Base-by-base conservation (phyloP, 1,140 invertebrate species). In the Mesaphorura yosii region DNA sequence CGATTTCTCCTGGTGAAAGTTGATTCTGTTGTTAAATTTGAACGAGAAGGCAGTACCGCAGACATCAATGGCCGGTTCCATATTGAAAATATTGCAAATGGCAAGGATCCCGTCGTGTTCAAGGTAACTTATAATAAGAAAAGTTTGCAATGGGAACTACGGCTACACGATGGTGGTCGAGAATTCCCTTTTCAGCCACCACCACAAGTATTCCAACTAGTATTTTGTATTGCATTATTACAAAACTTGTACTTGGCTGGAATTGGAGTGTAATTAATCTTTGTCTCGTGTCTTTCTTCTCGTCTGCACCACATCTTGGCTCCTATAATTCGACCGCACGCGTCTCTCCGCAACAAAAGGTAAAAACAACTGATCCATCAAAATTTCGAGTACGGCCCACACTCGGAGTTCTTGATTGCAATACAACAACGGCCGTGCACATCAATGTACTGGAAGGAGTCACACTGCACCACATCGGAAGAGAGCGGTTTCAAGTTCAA, bases 341-440 rank as follows among this genome's bases (percentile, higher is more conserved):
- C n/a, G n/a, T n/a, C n/a, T n/a, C n/a, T n/a, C n/a, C n/a, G n/a
- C n/a, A n/a, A n/a, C n/a, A n/a, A n/a, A n/a, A 86, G 82, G 74
- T 87, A 53, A 88, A 88, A 71, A 83, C 79, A 37, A 83, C 80
- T 15, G 76, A 79, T 1, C 90, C 89, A 0, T 87, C 92, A 59
- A 93, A 92, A 68, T 94, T 90, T 68, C 73, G 86, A 39, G 90
- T 94, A 1, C 76, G 85, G 49, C 88, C 89, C 12, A 89, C 84
- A 58, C 80, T 78, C 17, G 90, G 89, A 6, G 68, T 80, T 29
- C 66, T 94, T 29, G 65, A 71, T 2, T 75, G 81, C 19, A 77
- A 76, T 19, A 71, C 72, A 48, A 68, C 68, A 48, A 66, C 71
- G 5, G 68, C 65, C 3, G 68, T 80, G 3, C 75, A 65, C 26